Base-by-base conservation (phyloP, 2,113 vertebrate species). In the Rallus limicola region DNA sequence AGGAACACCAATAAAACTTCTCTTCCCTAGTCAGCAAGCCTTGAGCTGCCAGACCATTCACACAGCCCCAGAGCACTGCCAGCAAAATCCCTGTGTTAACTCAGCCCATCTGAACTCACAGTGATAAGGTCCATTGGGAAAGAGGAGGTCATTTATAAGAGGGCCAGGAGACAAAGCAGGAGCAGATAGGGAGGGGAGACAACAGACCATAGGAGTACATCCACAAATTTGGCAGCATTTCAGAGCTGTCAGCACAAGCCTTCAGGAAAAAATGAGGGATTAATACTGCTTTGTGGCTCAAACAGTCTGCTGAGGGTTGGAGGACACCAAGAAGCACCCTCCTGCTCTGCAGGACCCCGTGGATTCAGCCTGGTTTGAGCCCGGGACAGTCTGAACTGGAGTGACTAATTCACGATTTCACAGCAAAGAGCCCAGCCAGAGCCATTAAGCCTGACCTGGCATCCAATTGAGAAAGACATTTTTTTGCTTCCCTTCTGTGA, bases 361-460 rank as follows among this genome's bases (percentile, higher is more conserved):
- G 64, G 59, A 60, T 56, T 76, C 68, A 80, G 38, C 38, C 42
- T 52, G 55, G 44, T 65, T 72, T 69, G 44, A 83, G 38, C 5
- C 0, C 0, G 10, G 9, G 31, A 44, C 40, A 81, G 29, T 46
- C 16, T 5, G 1, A 82, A 53, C 20, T 3, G 1, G 2, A 53
- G n/a, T 11, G 46, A 34, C 23, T 63, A 82, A 82, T 59, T 64
- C 76, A 79, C 33, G 16, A 7, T 46, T 81, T 80, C 76, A 76
- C 46, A 71, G 10, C 20, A 9, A 76, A 52, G 44, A 91, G 38
- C 29, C 23, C 16, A 9, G 4, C 1, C 10, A 2, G 34, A 19
- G 71, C 20, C 55, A 80, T 77, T 34, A 42, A n/a, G 55, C 92
- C 90, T 93, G 87, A 92, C 53, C 82, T 76, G 94, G 86, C 71